Conservation (phyloP, 2,113 vertebrate species). For the Philantomba maxwellii region DNA sequence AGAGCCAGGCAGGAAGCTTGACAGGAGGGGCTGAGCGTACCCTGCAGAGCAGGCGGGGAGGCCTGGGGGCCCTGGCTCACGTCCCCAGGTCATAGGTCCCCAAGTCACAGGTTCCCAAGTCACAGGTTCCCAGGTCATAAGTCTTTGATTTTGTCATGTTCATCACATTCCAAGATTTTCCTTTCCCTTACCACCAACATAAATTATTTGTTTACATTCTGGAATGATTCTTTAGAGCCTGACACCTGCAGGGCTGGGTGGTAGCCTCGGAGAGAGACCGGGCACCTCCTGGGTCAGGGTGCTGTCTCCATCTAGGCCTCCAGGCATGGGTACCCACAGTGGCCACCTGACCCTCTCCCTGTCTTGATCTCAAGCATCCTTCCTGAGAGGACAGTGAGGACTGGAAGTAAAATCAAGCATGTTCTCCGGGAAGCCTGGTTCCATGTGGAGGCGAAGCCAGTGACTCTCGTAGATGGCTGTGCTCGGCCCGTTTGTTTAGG, state of each 20-base stretch:
- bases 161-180: neutral
- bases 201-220: neutral
- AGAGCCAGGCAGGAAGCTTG: neutral
- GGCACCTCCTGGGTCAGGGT: neutral
- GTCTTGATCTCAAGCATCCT: neutral
- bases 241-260: neutral
- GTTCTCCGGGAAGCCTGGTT: neutral
- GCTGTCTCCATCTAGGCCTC: neutral
- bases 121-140: neutral
- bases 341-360: neutral
- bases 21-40: accelerated
- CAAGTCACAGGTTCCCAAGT: too few species aligned
- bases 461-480: neutral
- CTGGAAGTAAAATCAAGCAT: neutral
- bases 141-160: neutral
- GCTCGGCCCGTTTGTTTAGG: too few species aligned
- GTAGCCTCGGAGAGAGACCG: neutral
- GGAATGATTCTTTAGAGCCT: neutral
- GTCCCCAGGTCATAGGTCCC: too few species aligned
- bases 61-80: neutral
- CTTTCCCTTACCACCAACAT: neutral
- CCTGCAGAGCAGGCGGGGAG: neutral
- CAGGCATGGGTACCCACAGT: too few species aligned
- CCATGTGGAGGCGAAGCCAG: accelerated
- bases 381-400: neutral